Conservation (phyloP, 2,113 vertebrate genomes). For the Cyrtonyx montezumae region DNA sequence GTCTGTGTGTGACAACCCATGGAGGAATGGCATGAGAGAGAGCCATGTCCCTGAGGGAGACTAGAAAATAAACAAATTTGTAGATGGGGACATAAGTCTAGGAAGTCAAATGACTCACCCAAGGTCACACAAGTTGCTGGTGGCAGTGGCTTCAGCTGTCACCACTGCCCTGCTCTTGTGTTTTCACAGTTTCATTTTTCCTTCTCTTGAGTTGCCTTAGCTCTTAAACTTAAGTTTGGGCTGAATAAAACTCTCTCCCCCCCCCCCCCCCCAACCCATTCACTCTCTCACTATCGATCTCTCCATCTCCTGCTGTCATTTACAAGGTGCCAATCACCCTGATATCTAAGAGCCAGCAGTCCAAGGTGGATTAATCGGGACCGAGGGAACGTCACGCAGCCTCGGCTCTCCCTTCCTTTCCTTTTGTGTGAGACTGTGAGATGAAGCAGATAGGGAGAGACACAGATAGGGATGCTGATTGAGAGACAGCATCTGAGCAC, state of each 20-base stretch:
- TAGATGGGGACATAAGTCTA: background rate
- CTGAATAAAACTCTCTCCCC: background rate
- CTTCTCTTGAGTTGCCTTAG: background rate
- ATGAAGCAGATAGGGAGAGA: conserved; percentile 45
- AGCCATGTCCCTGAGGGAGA: accelerated
- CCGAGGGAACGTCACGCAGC: background rate
- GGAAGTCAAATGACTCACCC: background rate
- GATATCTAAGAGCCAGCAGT: conserved; percentile 47
- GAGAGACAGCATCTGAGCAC: conserved; percentile 43
- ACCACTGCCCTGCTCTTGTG: background rate
- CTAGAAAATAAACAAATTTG: background rate
- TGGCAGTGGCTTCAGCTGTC: conserved; percentile 4
- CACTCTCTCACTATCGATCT: background rate
- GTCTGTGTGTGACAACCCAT: background rate
- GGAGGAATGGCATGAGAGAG: background rate
- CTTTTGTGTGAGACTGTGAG: conserved; percentile 36
- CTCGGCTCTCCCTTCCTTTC: accelerated
- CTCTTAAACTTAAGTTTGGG: background rate
- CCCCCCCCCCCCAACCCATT: background rate
- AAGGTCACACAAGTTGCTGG: background rate
- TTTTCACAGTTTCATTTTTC: conserved; percentile 16
- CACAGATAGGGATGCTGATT: conserved; percentile 43
- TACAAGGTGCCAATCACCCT: conserved; percentile 35
- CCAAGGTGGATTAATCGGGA: conserved; percentile 20
- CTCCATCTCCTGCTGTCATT: conserved; percentile 31